Evolutionary conservation across 2,888 invertebrate genomes (phyloP), one percentile per base, ranked within the genome.

Genomic region (Agrypnus murinus): DNA sequence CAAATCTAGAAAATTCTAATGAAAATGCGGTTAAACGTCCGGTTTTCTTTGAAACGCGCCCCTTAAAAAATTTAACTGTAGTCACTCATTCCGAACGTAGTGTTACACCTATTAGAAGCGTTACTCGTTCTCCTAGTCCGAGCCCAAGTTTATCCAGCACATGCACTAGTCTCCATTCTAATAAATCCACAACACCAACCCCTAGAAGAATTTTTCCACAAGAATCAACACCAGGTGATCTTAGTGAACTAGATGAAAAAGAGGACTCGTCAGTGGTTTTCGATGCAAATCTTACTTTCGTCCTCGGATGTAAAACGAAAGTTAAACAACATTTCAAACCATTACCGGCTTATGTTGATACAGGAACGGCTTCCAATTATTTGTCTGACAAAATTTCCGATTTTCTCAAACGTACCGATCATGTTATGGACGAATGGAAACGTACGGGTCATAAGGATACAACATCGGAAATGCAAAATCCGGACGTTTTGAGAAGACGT

Each of bases 351-450:
- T 92, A 93, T 80, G 85, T 91, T 76, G 94, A 94, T 81, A 90
- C 92, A 38, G 88, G 91, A 55, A 95, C 95, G 0, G 92, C 93
- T 1, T 95, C 95, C 0, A 93, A 92, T 69, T 91, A 91, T 76
- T 86, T 96, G 14, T 90, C 91, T 32, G 89, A 88, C 36, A 93
- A 93, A 85, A 95, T 96, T 63, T 90, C 93, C 65, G 92, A 91
- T 80, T 96, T 96, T 79, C 86, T 96, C 34, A 90, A 90, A 80
- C 89, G 93, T 73, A 95, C 95, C 2, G 95, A 96, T 85, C 95
- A 95, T 84, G 91, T 95, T 0, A 94, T 94, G 90, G 94, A 95
- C 79, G 95, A 95, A 81, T 96, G 95, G 95, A 88, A 90, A 66
- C 88, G 91, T 72, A 79, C 93, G 58, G 93, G 94, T 0, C 90